Conservation (phyloP, 2,888 invertebrate genomes). For the Melinaea marsaeus region DNA sequence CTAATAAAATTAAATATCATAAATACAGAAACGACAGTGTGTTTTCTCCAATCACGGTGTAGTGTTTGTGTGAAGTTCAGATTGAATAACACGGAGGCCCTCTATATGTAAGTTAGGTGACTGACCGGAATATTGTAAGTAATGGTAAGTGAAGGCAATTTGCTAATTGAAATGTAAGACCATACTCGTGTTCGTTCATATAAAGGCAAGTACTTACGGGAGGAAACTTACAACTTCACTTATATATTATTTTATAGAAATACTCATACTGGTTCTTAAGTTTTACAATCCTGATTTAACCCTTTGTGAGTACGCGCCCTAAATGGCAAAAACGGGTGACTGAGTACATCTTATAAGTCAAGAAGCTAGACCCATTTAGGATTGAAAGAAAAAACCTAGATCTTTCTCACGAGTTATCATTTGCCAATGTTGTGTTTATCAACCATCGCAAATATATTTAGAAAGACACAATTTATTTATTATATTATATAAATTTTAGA, state of each 20-base stretch:
- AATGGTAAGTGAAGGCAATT: constrained; percentile 35
- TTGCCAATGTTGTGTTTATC: neutral
- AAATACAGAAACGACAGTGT: neutral
- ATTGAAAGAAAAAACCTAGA: constrained; percentile 10
- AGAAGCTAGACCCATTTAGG: constrained; percentile 15
- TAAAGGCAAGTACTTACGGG: constrained; percentile 23
- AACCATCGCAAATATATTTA: neutral
- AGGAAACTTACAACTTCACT: constrained; percentile 11
- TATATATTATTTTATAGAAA: constrained; percentile 14
- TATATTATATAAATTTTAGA: too few relatives aligned
- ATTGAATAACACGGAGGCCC: constrained; percentile 18
- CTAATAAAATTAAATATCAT: too few relatives aligned
- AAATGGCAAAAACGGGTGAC: constrained; percentile 18
- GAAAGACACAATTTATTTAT: too few relatives aligned
- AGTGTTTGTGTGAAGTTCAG: neutral
- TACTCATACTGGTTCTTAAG: constrained; percentile 19
- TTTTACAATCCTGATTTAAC: constrained; percentile 27
- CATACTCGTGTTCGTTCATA: constrained; percentile 28
- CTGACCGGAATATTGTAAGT: constrained; percentile 37
- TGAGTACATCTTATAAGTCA: constrained; percentile 13
- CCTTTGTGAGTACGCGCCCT: constrained; percentile 26
- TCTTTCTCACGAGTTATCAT: constrained; percentile 9
- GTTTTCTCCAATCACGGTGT: neutral
- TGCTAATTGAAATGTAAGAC: constrained; percentile 38
- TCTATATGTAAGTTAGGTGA: constrained; percentile 33